phyloP scores from a whole-genome alignment of 2,888 invertebrate species.

The Cephus pygmeus region DNA sequence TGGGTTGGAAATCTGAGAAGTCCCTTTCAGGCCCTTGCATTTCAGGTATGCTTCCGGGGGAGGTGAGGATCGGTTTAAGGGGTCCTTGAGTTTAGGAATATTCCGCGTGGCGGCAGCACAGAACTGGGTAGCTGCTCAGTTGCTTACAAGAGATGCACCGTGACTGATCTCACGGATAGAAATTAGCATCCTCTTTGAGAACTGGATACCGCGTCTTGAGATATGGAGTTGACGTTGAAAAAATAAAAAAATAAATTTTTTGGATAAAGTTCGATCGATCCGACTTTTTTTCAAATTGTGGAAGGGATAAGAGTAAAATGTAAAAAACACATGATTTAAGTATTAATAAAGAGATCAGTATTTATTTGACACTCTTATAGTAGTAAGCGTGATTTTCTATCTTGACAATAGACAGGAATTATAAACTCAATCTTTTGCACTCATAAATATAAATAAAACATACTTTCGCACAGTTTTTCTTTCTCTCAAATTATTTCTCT shows the following conservation, averaged over 20 bases:
- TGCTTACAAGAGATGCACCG: slow-evolving; percentile 27
- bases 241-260: neutral
- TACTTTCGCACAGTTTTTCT: slow-evolving; percentile 32
- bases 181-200: neutral
- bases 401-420: slow-evolving; percentile 59
- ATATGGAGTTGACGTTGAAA: neutral
- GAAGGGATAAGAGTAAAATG: slow-evolving; percentile 26
- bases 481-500: slow-evolving; percentile 25
- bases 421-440: slow-evolving; percentile 53
- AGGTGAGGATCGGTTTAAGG: slow-evolving; percentile 29
- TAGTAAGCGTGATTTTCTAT: slow-evolving; percentile 63
- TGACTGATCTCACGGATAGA: slow-evolving; percentile 7
- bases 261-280: neutral
- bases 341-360: slow-evolving; percentile 62
- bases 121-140: slow-evolving; percentile 29
- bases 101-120: slow-evolving; percentile 46
- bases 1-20: neutral
- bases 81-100: slow-evolving; percentile 15
- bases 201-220: neutral
- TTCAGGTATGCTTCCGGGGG: slow-evolving; percentile 9
- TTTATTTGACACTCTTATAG: slow-evolving; percentile 64
- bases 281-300: neutral
- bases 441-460: slow-evolving; percentile 53
- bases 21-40: neutral
- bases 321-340: slow-evolving; percentile 29